These are phyloP conservation scores for Drosophila mayaguana DNA, from an alignment of 2,888 invertebrate species.

Conservation along the genomic window DNA sequence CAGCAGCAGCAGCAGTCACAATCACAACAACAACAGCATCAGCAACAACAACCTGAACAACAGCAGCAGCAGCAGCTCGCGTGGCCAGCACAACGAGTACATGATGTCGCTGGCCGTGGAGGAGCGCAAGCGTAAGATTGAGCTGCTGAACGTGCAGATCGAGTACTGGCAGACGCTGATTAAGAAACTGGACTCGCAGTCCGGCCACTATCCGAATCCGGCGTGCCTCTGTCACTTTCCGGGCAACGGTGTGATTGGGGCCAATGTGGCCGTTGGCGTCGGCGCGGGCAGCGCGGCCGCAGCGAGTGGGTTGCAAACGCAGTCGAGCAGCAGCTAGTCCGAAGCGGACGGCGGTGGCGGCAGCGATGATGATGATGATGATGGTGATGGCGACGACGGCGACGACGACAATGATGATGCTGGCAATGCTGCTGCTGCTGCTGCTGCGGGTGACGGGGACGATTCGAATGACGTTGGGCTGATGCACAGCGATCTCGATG, in stretches of 20 bases:
- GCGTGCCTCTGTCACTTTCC: conserved; percentile 82
- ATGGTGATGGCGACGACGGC: conserved; percentile 4
- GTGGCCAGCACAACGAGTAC: conserved; percentile 77
- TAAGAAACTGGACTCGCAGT: conserved; percentile 81
- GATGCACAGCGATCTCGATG: conserved; percentile 30
- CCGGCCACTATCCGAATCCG: conserved; percentile 79
- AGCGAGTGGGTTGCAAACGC: conserved; percentile 78
- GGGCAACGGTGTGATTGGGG: conserved; percentile 39
- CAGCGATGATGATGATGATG: conserved; percentile 26
- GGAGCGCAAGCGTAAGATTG: conserved; percentile 84
- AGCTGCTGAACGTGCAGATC: conserved; percentile 84
- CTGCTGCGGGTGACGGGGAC: conserved; percentile 8
- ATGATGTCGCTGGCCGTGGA: conserved; percentile 83
- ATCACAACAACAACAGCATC: conserved; percentile 7
- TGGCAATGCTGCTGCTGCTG: conserved; percentile 2
- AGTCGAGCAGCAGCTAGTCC: conserved; percentile 83
- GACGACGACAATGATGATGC: conserved; percentile 15
- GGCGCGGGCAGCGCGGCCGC: conserved; percentile 20
- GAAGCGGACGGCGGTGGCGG: conserved; percentile 46
- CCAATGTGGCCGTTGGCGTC: conserved; percentile 17
- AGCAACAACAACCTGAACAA: not conserved
- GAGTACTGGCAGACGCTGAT: conserved; percentile 85
- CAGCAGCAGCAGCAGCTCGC: conserved; percentile 22
- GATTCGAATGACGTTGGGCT: conserved; percentile 1
- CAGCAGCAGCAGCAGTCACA: conserved; percentile 9